Evolutionary conservation across 2,113 vertebrate genomes (phyloP).

Genomic region (Azemiops feae): DNA sequence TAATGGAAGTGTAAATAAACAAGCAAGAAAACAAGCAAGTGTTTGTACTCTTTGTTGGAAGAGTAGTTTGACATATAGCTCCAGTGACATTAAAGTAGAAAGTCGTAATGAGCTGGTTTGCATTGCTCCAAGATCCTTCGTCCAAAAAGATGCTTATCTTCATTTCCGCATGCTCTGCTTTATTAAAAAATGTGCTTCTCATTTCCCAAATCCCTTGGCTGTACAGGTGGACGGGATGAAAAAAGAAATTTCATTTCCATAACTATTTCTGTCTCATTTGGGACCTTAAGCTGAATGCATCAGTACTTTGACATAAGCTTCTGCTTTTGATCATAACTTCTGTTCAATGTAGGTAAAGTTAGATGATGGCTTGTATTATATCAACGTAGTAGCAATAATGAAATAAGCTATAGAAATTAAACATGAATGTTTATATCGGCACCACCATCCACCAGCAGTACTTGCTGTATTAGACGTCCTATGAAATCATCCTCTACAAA

Average conservation of each 20-base stretch:
- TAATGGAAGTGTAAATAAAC: neutral
- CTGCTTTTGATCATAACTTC: slow-evolving; percentile 28
- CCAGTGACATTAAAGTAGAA: slow-evolving; percentile 24
- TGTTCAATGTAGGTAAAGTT: neutral
- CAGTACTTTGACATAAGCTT: slow-evolving; percentile 18
- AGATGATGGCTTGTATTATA: neutral
- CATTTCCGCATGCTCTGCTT: slow-evolving; percentile 44
- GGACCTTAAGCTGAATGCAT: slow-evolving; percentile 22
- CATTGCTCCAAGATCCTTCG: slow-evolving; percentile 27
- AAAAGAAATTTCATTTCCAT: neutral
- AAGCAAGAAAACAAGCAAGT: neutral
- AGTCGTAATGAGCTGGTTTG: slow-evolving; percentile 21
- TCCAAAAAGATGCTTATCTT: slow-evolving; percentile 38
- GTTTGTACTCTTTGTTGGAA: slow-evolving; percentile 6
- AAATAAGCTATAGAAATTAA: neutral
- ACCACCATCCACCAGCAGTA: neutral
- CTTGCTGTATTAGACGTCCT: neutral
- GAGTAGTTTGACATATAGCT: slow-evolving; percentile 15
- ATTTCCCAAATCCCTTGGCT: slow-evolving; percentile 31
- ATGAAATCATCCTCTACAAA: neutral
- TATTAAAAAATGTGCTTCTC: slow-evolving; percentile 48
- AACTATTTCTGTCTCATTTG: slow-evolving; percentile 13
- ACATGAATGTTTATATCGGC: neutral
- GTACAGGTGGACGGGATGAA: slow-evolving; percentile 26
- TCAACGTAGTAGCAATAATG: neutral